phyloP scores from a whole-genome alignment of 23 tunicate species.

The Halocynthia roretzi region DNA sequence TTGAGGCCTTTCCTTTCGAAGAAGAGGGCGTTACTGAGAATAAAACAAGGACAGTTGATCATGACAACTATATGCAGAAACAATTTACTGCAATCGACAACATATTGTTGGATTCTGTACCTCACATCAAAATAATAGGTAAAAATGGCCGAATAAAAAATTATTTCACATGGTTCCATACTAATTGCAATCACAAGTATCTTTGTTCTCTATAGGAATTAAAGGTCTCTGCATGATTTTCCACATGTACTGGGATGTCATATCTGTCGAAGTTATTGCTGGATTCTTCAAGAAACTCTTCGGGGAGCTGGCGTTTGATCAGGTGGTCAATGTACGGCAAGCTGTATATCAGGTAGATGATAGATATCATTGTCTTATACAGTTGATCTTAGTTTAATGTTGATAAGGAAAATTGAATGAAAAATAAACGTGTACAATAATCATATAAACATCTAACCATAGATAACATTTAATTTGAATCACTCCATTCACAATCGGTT shows the following conservation, averaged over 20 bases:
- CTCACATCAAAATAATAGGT: constrained; percentile 64
- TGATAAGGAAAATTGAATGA: no score
- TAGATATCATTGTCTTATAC: no score
- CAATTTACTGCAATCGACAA: constrained; percentile 57
- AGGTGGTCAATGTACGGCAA: constrained; percentile 32
- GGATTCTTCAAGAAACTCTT: constrained; percentile 26
- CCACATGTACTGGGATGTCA: constrained; percentile 66
- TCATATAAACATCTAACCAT: no score
- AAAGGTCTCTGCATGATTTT: constrained; percentile 46
- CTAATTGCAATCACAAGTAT: neutral
- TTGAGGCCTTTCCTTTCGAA: constrained; percentile 72
- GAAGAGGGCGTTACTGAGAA: neutral
- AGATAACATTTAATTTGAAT: no score
- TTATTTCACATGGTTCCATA: neutral
- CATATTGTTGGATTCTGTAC: constrained; percentile 38
- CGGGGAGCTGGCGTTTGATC: constrained; percentile 64
- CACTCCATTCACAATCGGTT: no score
- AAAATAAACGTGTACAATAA: no score
- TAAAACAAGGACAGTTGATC: constrained; percentile 14
- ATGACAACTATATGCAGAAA: constrained; percentile 28
- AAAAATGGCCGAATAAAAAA: neutral
- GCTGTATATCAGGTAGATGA: constrained; percentile 50
- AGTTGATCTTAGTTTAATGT: no score
- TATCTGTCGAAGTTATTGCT: constrained; percentile 57
- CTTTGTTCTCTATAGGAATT: constrained; percentile 21